These are phyloP conservation scores for Nasonia longicornis DNA, from an alignment of 1,140 invertebrate species.

Conservation along the genomic window DNA sequence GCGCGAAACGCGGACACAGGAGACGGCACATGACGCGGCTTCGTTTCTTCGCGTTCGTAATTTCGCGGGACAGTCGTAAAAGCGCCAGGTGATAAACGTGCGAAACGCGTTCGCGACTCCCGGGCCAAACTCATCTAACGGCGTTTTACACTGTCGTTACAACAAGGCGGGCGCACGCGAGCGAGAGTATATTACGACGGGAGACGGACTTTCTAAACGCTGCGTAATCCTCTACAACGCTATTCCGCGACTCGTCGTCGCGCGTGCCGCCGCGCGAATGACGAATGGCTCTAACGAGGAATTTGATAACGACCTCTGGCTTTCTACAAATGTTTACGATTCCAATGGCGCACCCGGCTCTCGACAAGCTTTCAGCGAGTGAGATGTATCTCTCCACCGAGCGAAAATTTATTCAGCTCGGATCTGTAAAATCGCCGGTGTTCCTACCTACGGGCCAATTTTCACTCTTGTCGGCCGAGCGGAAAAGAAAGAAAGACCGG, in stretches of 20 bases:
- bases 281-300: background rate
- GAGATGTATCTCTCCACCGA: background rate
- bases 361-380: background rate
- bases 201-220: conserved; percentile 40
- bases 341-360: background rate
- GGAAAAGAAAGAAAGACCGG: conserved; percentile 33
- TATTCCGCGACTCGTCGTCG: conserved; percentile 11
- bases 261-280: background rate
- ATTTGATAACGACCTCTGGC: background rate
- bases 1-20: background rate
- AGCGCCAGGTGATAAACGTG: background rate
- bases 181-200: background rate
- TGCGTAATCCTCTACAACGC: conserved; percentile 26
- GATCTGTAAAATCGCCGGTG: conserved; percentile 5
- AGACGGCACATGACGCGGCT: background rate
- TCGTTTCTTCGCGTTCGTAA: background rate
- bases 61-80: conserved; percentile 19
- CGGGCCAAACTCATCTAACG: conserved; percentile 47
- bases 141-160: conserved; percentile 49
- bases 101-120: background rate
- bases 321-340: background rate
- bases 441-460: conserved; percentile 27
- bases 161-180: conserved; percentile 8
- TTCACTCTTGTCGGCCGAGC: conserved; percentile 35
- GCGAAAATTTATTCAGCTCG: conserved; percentile 1